Conservation (phyloP, 2,888 invertebrate species). For the Synergus laeviventris region DNA sequence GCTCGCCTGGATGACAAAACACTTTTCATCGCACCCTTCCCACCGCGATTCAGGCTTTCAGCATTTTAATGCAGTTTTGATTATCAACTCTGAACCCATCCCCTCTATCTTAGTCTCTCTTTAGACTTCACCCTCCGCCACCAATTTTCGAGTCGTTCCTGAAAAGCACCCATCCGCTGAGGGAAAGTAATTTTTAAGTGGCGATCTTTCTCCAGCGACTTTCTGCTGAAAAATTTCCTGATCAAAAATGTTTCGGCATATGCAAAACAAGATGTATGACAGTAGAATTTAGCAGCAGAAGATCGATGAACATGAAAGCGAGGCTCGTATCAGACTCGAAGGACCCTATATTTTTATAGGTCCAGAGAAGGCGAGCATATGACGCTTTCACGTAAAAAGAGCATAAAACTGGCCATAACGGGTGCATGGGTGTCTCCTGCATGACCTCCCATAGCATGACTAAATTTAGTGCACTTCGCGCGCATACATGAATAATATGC, state of each 20-base stretch:
- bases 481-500: slow-evolving; percentile 70
- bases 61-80: slow-evolving; percentile 66
- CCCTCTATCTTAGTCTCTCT: slow-evolving; percentile 7
- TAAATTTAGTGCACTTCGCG: slow-evolving; percentile 69
- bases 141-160: slow-evolving; percentile 14
- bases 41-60: slow-evolving; percentile 59
- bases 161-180: neutral
- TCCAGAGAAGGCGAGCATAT: slow-evolving; percentile 62
- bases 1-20: slow-evolving; percentile 62
- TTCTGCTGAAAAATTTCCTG: neutral
- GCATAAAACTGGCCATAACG: slow-evolving; percentile 67
- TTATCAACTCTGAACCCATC: slow-evolving; percentile 51
- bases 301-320: slow-evolving; percentile 22
- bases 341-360: slow-evolving; percentile 58
- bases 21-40: slow-evolving; percentile 61
- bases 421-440: slow-evolving; percentile 61
- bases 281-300: neutral
- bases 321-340: slow-evolving; percentile 8
- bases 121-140: slow-evolving; percentile 14
- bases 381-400: slow-evolving; percentile 66
- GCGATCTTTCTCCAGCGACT: neutral
- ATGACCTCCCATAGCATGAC: slow-evolving; percentile 66
- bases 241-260: neutral
- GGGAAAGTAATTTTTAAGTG: slow-evolving; percentile 15
- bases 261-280: neutral